These are phyloP conservation scores for Pteropus alecto DNA, from an alignment of 2,113 vertebrate species.

Conservation along the genomic window DNA sequence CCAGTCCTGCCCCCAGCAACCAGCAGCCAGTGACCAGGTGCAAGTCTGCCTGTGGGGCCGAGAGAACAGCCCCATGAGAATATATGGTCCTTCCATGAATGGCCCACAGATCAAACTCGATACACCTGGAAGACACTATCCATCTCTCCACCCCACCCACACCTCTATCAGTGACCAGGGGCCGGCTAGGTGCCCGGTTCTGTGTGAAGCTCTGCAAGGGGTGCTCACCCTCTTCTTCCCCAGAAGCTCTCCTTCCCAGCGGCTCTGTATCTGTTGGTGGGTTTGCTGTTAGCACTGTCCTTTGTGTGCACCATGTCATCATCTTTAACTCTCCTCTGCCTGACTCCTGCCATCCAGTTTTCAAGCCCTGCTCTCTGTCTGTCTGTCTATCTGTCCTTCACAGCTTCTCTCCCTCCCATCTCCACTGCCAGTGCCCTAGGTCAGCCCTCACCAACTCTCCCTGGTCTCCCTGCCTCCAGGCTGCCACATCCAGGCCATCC, in stretches of 20 bases:
- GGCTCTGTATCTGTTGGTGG: background rate
- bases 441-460: background rate
- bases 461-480: background rate
- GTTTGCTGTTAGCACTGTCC: background rate
- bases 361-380: background rate
- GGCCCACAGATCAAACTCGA: background rate
- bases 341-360: background rate
- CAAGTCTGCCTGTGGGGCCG: background rate
- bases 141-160: background rate
- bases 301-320: background rate
- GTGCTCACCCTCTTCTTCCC: background rate
- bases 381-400: background rate
- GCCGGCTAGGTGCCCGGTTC: background rate
- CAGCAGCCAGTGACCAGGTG: background rate
- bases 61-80: background rate
- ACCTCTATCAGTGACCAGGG: background rate
- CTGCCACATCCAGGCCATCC: background rate
- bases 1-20: background rate
- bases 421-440: background rate
- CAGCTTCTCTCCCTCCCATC: background rate
- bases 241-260: background rate
- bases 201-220: background rate
- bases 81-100: background rate
- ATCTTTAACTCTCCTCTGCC: background rate
- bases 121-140: background rate